Evolutionary conservation across 2,888 invertebrate genomes (phyloP).

Genomic region (Nebria brevicollis): DNA sequence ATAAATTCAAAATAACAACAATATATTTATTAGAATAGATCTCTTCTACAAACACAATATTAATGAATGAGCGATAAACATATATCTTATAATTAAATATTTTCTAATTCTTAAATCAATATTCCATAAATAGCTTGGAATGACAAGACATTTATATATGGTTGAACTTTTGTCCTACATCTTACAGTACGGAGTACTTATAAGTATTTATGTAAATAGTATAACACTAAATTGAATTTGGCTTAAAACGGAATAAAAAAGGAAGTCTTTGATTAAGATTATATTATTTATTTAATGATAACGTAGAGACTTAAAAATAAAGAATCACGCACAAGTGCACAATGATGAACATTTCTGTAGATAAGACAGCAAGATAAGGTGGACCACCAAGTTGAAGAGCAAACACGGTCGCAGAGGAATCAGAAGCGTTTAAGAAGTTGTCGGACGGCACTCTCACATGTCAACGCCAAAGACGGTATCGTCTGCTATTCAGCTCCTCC

Average conservation of each 20-base stretch:
- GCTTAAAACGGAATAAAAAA: neutral
- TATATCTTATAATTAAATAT: too few species aligned
- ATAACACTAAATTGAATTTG: neutral
- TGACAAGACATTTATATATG: too few species aligned
- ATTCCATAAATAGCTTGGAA: too few species aligned
- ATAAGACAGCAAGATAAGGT: conserved; percentile 28
- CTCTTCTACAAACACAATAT: too few species aligned
- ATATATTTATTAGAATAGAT: too few species aligned
- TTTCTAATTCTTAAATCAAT: too few species aligned
- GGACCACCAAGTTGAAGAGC: conserved; percentile 35
- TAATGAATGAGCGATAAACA: too few species aligned
- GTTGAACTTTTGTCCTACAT: too few species aligned
- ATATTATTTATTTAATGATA: neutral
- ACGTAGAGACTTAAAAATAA: neutral
- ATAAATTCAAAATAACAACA: too few species aligned
- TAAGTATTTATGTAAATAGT: neutral
- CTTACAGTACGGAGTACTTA: neutral
- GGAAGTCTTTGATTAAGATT: neutral
- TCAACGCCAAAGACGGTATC: neutral
- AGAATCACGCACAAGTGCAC: neutral
- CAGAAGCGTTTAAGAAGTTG: conserved; percentile 20
- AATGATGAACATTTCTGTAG: conserved; percentile 2
- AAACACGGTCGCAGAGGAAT: conserved; percentile 10
- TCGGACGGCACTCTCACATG: conserved; percentile 11
- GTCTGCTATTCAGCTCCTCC: neutral